Evolutionary conservation across 2,888 invertebrate genomes (phyloP).

Genomic region (Xestoiulus laeticollis): DNA sequence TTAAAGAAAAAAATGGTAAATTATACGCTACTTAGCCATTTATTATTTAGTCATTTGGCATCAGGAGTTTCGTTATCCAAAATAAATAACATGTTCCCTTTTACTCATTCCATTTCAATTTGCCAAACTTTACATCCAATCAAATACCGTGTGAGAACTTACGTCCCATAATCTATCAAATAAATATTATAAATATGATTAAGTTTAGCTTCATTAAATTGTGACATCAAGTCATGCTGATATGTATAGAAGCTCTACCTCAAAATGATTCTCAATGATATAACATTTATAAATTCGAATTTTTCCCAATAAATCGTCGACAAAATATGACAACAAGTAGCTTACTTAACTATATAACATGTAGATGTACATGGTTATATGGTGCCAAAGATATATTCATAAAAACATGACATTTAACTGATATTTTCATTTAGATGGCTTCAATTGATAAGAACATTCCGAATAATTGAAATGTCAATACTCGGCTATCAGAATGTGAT

Average conservation of each 20-base stretch:
- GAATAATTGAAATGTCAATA: too few species aligned
- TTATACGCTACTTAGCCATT: conserved; percentile 1
- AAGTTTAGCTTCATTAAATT: not conserved
- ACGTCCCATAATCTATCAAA: not conserved
- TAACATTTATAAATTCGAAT: not conserved
- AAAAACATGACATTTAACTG: too few species aligned
- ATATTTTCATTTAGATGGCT: too few species aligned
- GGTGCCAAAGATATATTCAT: too few species aligned
- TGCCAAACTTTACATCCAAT: not conserved
- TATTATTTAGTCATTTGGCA: conserved; percentile 23
- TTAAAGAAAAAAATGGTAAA: conserved; percentile 10
- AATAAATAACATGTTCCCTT: not conserved
- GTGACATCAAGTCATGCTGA: not conserved
- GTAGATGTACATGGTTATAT: too few species aligned
- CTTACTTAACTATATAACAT: too few species aligned
- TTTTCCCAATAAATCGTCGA: too few species aligned
- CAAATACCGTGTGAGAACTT: not conserved
- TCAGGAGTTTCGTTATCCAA: not conserved
- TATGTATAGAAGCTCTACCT: not conserved
- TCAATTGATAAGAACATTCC: too few species aligned
- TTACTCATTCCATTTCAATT: conserved; percentile 16
- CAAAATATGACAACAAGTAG: too few species aligned
- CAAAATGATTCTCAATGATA: not conserved
- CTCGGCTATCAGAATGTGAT: too few species aligned
- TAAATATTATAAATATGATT: not conserved